Conservation (phyloP, 2,888 invertebrate species). For the Mythimna vitellina region DNA sequence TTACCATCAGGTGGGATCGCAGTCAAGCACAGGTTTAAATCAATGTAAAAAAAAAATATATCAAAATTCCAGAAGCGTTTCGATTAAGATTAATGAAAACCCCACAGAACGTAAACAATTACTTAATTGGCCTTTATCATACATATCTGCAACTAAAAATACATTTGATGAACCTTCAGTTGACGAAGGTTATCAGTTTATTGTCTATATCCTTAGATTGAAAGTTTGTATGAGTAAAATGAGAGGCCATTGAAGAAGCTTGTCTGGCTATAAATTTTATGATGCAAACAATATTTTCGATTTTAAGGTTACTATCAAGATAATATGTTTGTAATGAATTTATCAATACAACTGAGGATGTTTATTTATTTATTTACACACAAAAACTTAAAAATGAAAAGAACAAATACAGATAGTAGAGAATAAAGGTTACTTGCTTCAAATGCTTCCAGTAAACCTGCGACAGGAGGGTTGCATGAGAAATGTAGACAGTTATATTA, state of each 20-base stretch:
- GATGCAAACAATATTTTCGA: conserved; percentile 6
- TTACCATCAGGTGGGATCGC: no score
- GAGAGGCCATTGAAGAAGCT: conserved; percentile 5
- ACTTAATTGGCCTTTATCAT: conserved; percentile 10
- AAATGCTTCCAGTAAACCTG: no score
- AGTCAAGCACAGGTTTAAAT: no score
- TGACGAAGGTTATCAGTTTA: conserved; percentile 49
- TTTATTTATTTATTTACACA: no score
- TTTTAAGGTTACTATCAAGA: conserved; percentile 30
- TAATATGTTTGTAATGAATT: conserved; percentile 21
- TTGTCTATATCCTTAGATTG: conserved; percentile 28
- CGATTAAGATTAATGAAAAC: conserved; percentile 1
- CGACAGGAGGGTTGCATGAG: no score
- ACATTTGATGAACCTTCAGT: conserved; percentile 1
- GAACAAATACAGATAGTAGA: no score
- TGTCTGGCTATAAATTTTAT: conserved; percentile 14
- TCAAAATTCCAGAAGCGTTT: neutral
- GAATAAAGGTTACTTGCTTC: no score
- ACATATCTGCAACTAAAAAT: conserved; percentile 35
- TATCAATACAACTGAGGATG: conserved; percentile 2
- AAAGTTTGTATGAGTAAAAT: conserved; percentile 2
- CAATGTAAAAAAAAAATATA: no score
- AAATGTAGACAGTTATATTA: no score
- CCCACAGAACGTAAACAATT: conserved; percentile 19
- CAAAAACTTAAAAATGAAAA: no score